Evolutionary conservation across 2,888 invertebrate genomes (phyloP).

Genomic region (Bursaphelenchus okinawaensis): DNA sequence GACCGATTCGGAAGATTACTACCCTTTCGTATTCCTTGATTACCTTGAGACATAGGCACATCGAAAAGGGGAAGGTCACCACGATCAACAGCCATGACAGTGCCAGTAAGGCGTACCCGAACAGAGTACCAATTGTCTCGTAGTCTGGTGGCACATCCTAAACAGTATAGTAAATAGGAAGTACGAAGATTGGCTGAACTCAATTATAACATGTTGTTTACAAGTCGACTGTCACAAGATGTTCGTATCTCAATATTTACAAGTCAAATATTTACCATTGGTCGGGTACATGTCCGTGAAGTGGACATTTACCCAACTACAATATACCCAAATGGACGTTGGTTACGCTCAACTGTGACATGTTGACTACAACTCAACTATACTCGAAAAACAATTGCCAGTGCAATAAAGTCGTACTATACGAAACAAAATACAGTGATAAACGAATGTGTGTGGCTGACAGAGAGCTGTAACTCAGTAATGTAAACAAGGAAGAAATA

Average conservation of each 20-base stretch:
- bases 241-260: no score
- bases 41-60: conserved; percentile 57
- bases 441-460: neutral
- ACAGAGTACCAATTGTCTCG: conserved; percentile 56
- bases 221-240: no score
- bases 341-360: no score
- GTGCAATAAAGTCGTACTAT: neutral
- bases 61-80: conserved; percentile 55
- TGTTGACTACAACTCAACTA: neutral
- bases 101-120: conserved; percentile 53
- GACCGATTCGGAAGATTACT: conserved; percentile 80
- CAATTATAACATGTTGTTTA: no score
- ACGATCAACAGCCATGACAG: conserved; percentile 56
- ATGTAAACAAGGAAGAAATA: conserved; percentile 6
- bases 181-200: neutral
- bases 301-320: no score
- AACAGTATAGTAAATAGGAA: neutral
- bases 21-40: conserved; percentile 67
- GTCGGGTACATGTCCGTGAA: no score
- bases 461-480: neutral
- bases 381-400: neutral
- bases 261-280: no score
- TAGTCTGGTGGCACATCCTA: conserved; percentile 57
- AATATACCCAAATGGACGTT: no score
- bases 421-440: no score